These are phyloP conservation scores for Coptodon rendalli DNA, from an alignment of 2,113 vertebrate species.

Conservation along the genomic window DNA sequence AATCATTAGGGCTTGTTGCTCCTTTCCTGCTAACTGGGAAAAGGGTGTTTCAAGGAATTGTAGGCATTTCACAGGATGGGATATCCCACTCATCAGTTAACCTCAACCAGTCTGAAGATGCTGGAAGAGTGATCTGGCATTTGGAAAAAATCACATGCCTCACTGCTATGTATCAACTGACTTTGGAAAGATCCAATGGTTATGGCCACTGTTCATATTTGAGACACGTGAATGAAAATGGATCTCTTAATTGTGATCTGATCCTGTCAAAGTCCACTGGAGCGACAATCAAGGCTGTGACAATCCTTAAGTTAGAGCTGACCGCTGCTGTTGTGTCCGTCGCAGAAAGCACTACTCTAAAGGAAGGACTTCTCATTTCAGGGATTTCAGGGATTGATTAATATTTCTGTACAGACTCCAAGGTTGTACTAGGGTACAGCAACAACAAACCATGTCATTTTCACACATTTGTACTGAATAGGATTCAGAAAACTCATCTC, in stretches of 20 bases:
- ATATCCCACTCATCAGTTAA: neutral
- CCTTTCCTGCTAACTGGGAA: neutral
- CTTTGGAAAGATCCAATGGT: neutral
- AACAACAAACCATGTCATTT: neutral
- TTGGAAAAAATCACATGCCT: neutral
- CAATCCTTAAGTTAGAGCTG: neutral
- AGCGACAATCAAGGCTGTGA: neutral
- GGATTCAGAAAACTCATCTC: neutral
- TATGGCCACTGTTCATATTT: neutral
- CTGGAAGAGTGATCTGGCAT: neutral
- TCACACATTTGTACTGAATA: neutral
- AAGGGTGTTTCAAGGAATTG: neutral
- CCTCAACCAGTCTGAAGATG: neutral
- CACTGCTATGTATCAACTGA: neutral
- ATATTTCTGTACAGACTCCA: neutral
- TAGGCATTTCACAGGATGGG: neutral
- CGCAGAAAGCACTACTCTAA: neutral
- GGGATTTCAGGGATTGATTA: neutral
- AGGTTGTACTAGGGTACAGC: neutral
- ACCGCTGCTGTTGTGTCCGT: neutral
- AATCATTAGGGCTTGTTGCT: neutral
- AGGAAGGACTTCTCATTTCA: rapidly evolving
- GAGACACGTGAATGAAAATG: neutral
- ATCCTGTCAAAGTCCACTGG: neutral
- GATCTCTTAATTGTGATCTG: neutral